Evolutionary conservation across 2,888 invertebrate genomes (phyloP).

Genomic region (Acrocyrtus sp.): DNA sequence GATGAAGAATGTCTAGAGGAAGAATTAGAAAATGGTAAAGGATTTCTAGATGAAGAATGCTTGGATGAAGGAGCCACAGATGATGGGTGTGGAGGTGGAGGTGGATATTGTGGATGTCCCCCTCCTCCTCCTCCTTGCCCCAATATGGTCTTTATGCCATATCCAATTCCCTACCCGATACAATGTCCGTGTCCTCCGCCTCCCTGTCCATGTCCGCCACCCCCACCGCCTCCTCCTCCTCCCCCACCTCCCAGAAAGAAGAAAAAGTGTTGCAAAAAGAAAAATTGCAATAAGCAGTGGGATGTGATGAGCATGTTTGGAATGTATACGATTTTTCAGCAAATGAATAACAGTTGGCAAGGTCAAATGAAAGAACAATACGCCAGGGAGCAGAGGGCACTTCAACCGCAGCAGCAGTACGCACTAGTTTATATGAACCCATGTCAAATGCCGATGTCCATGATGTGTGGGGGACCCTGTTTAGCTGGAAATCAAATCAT

Average conservation of each 20-base stretch:
- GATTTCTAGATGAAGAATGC: background rate
- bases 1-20: background rate
- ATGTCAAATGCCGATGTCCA: conserved; percentile 5
- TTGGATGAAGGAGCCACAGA: background rate
- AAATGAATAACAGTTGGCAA: conserved; percentile 36
- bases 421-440: conserved; percentile 25
- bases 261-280: conserved; percentile 18
- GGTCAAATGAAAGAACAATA: conserved; percentile 31
- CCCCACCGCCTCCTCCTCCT: background rate
- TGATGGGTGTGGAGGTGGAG: background rate
- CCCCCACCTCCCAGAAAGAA: conserved; percentile 1
- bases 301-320: conserved; percentile 41
- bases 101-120: background rate
- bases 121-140: background rate
- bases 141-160: conserved; percentile 1
- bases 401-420: conserved; percentile 16
- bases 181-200: conserved; percentile 2
- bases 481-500: background rate
- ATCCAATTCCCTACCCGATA: conserved; percentile 7
- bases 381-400: conserved; percentile 4
- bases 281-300: conserved; percentile 18
- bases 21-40: background rate
- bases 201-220: conserved; percentile 5
- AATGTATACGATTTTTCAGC: conserved; percentile 34
- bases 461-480: background rate